Conservation (phyloP, 92 coral and sea anemone species). For the Phymanthus crucifer region DNA sequence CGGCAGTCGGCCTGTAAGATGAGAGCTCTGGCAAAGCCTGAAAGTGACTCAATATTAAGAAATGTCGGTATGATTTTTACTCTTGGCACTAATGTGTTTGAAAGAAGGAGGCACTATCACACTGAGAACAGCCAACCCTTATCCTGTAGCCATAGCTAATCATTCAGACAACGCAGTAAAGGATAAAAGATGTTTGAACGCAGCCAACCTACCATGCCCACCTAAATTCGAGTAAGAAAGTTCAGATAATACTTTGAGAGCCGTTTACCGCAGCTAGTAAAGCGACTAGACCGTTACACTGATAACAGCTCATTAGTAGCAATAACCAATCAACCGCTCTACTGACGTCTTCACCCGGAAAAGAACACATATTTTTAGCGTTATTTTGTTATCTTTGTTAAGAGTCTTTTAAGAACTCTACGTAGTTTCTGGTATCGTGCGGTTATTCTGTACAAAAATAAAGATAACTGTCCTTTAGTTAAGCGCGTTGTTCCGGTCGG, state of each 20-base stretch:
- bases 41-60: not conserved
- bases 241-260: no score
- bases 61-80: not conserved
- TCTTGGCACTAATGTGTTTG: not conserved
- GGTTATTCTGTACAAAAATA: not conserved
- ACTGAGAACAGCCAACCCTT: no score
- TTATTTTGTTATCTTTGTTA: conserved; percentile 1
- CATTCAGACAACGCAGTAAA: no score
- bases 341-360: not conserved
- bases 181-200: no score
- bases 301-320: no score
- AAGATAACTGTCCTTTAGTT: not conserved
- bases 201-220: no score
- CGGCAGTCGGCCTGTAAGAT: not conserved
- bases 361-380: not conserved
- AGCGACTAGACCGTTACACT: no score
- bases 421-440: not conserved
- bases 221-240: no score
- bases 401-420: not conserved
- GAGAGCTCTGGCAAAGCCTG: not conserved
- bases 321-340: not conserved
- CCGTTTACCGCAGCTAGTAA: no score
- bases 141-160: no score
- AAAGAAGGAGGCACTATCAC: not conserved
- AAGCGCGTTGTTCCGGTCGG: not conserved